Conservation (phyloP, 2,888 invertebrate species). For the Gandaritis pyraliata region DNA sequence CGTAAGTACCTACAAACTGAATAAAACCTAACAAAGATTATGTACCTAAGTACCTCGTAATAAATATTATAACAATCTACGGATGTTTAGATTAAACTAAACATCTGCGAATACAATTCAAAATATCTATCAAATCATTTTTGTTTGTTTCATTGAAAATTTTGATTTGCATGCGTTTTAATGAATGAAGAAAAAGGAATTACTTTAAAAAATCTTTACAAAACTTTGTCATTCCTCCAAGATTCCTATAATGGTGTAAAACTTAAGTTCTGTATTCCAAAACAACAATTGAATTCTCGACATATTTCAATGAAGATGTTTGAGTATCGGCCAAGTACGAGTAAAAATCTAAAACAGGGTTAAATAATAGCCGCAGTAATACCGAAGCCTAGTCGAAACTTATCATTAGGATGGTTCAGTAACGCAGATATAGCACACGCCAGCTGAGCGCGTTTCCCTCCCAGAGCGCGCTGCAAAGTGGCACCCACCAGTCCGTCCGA, state of each 20-base stretch:
- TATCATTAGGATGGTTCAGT: slow-evolving; percentile 79
- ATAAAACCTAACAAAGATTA: slow-evolving; percentile 15
- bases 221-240: not conserved
- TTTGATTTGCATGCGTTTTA: not conserved
- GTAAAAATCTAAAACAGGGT: not conserved
- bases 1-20: slow-evolving; percentile 12
- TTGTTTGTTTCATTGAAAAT: not conserved
- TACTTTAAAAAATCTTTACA: no score
- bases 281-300: no score
- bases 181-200: not conserved
- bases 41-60: slow-evolving; percentile 1
- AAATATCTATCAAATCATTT: slow-evolving; percentile 1
- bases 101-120: not conserved
- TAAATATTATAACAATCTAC: slow-evolving; percentile 3
- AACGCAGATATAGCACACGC: slow-evolving; percentile 75
- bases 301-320: no score
- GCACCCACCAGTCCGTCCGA: slow-evolving; percentile 78
- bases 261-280: not conserved
- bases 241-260: not conserved
- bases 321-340: not conserved
- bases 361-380: slow-evolving; percentile 66
- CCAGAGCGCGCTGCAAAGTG: slow-evolving; percentile 70
- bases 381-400: slow-evolving; percentile 76
- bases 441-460: slow-evolving; percentile 67
- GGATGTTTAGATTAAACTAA: not conserved